These are phyloP conservation scores for Psix sp. DNA, from an alignment of 1,140 invertebrate species.

Conservation along the genomic window DNA sequence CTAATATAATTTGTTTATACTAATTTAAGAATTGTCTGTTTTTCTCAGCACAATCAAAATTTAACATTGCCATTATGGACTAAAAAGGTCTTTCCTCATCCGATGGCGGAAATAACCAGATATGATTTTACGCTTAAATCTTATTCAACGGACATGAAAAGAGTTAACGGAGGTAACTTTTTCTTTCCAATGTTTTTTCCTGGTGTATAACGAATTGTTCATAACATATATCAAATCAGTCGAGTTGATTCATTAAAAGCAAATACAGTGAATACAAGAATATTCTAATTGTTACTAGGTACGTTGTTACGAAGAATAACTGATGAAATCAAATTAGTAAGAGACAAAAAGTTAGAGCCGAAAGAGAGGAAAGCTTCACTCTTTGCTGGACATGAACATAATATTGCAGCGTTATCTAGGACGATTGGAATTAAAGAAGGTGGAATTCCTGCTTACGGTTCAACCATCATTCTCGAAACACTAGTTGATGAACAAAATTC, in stretches of 20 bases:
- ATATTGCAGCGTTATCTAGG: slow-evolving; percentile 63
- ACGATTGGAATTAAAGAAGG: slow-evolving; percentile 67
- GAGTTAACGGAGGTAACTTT: slow-evolving; percentile 68
- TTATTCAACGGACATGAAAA: slow-evolving; percentile 64
- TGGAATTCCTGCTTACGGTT: slow-evolving; percentile 67
- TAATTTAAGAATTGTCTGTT: slow-evolving; percentile 1
- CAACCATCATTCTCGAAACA: slow-evolving; percentile 70
- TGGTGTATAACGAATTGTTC: slow-evolving; percentile 9
- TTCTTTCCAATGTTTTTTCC: slow-evolving; percentile 3
- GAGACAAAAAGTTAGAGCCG: slow-evolving; percentile 51
- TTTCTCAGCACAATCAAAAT: slow-evolving; percentile 66
- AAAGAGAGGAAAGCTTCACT: slow-evolving; percentile 67
- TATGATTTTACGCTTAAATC: slow-evolving; percentile 68
- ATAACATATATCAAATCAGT: too few species aligned
- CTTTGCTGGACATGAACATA: slow-evolving; percentile 69
- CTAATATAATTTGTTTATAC: too few species aligned
- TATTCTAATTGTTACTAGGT: slow-evolving; percentile 52
- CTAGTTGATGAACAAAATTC: slow-evolving; percentile 59
- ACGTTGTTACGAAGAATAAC: slow-evolving; percentile 65
- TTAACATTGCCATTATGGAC: slow-evolving; percentile 70
- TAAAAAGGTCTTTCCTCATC: slow-evolving; percentile 64
- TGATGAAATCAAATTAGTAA: slow-evolving; percentile 63
- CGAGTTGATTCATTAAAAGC: too few species aligned
- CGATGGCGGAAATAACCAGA: slow-evolving; percentile 68
- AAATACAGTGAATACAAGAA: neutral